Percentiles rank a stretch among this genome's conserved stretches.
Conservation (phyloP, 2,888 invertebrate genomes). For the Folsomia candida region DNA sequence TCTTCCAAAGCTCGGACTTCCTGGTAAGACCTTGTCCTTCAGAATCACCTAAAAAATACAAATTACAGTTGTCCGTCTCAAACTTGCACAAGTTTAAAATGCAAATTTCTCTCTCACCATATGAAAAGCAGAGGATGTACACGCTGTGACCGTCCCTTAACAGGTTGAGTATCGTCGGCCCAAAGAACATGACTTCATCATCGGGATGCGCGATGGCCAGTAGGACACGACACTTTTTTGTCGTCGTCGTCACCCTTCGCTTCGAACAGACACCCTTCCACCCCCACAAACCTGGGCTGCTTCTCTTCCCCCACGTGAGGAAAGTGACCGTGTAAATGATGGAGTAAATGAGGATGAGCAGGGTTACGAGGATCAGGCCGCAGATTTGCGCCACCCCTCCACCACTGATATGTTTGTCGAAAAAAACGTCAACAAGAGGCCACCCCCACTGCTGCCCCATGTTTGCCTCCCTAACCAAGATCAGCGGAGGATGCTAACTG, state of each 20-base stretch:
- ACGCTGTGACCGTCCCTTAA: slow-evolving; percentile 65
- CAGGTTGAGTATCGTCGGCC: slow-evolving; percentile 77
- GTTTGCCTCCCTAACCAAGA: no score
- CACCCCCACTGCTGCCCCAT: no score
- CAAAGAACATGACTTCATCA: slow-evolving; percentile 99
- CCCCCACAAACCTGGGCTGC: not conserved
- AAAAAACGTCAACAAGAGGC: no score
- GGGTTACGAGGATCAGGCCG: no score
- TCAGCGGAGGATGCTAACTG: no score
- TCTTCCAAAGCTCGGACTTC: slow-evolving; percentile 75
- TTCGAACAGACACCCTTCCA: not conserved
- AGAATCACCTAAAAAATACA: slow-evolving; percentile 67
- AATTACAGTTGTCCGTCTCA: no score
- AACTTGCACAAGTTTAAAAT: no score
- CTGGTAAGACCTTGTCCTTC: slow-evolving; percentile 65
- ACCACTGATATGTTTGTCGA: no score
- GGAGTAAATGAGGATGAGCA: no score
- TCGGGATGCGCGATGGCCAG: slow-evolving; percentile 94
- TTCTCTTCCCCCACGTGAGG: not conserved
- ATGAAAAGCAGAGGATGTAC: slow-evolving; percentile 79
- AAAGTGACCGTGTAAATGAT: not conserved
- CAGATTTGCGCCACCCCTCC: no score
- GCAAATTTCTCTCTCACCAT: no score
- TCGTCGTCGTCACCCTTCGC: not conserved
- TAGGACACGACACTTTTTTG: slow-evolving; percentile 61